Evolutionary conservation across 2,888 invertebrate species (phyloP).

Genomic region (Sarcophaga rosellei): DNA sequence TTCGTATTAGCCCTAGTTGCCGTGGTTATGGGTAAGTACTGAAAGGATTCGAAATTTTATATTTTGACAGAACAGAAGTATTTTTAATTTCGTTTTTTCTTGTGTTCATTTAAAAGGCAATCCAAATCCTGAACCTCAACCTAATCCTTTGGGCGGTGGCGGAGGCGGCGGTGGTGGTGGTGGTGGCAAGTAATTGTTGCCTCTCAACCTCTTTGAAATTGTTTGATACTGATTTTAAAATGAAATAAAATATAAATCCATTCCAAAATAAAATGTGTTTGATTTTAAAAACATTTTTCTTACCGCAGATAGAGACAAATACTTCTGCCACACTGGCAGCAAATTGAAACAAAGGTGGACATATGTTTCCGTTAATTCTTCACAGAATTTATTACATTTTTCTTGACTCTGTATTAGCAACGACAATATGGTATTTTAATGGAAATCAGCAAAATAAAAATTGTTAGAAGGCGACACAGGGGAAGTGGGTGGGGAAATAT

Average conservation of each 20-base stretch:
- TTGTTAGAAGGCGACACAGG: no score
- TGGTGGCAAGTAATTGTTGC: constrained; percentile 46
- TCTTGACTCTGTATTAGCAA: no score
- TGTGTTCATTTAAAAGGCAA: constrained; percentile 17
- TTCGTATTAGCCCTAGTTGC: constrained; percentile 55
- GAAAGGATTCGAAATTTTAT: neutral
- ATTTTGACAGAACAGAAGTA: neutral
- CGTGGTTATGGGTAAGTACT: constrained; percentile 50
- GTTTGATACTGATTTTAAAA: neutral
- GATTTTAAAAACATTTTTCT: no score
- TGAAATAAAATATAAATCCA: neutral
- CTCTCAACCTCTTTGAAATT: neutral
- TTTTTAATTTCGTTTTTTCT: neutral
- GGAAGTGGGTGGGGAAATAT: no score
- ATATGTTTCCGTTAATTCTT: no score
- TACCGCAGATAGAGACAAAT: no score
- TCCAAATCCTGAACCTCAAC: constrained; percentile 56
- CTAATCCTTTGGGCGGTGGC: constrained; percentile 46
- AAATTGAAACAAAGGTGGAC: no score
- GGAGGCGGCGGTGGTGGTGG: constrained; percentile 65
- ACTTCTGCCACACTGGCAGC: no score
- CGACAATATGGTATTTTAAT: no score
- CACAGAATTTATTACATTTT: no score
- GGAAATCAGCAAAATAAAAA: no score
- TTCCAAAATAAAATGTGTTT: neutral